These are phyloP conservation scores for Chromoteleia sp. DNA, from an alignment of 2,888 invertebrate species.

Conservation along the genomic window DNA sequence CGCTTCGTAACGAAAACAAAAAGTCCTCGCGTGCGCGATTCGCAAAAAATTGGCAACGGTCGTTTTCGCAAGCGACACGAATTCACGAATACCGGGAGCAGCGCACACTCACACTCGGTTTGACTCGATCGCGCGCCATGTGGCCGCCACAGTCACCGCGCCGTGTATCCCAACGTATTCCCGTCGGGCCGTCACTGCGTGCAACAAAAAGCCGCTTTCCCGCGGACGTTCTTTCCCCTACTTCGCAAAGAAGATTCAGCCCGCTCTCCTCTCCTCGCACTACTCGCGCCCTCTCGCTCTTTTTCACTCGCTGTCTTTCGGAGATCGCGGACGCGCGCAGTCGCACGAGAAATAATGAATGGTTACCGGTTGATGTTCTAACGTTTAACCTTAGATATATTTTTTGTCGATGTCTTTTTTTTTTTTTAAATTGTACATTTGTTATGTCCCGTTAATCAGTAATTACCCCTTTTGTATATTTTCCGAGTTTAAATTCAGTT, in stretches of 20 bases:
- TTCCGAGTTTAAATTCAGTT: too few species aligned
- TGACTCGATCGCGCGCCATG: conserved; percentile 46
- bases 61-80: not conserved
- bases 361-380: conserved; percentile 6
- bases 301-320: not conserved
- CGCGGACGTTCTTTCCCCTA: conserved; percentile 51
- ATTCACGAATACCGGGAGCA: conserved; percentile 20
- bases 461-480: too few species aligned
- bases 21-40: not conserved
- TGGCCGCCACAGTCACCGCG: conserved; percentile 48
- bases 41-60: not conserved
- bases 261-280: not conserved
- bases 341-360: not conserved
- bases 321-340: not conserved
- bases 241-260: conserved; percentile 17
- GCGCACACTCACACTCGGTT: conserved; percentile 37
- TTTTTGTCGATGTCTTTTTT: not conserved
- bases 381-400: not conserved
- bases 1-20: conserved; percentile 2
- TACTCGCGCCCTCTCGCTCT: not conserved
- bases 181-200: conserved; percentile 24
- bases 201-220: conserved; percentile 57
- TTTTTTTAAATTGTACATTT: not conserved
- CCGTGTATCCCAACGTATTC: conserved; percentile 35
- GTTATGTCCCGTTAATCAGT: too few species aligned